Base-by-base conservation (phyloP, 2,888 invertebrate genomes). In the Thymelicus lineola region DNA sequence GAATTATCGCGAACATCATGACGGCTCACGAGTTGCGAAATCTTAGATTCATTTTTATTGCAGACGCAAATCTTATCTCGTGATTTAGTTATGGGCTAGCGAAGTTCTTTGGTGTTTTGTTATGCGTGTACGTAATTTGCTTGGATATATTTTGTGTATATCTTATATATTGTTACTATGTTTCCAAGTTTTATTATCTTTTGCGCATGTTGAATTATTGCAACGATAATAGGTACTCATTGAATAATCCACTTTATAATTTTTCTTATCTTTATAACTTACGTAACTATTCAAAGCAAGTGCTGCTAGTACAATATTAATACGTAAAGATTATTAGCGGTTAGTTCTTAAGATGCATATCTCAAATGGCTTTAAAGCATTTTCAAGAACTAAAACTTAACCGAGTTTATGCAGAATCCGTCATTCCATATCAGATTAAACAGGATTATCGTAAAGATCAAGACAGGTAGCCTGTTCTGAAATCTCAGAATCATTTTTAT, bases 371-470 rank as follows among this genome's bases (percentile, higher is more conserved):
- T 10, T 9, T 48, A 15, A 48, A 15, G 12, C 12, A 48, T 48
- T 48, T 48, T 48, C 48, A 15, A 55, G 28, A 55, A 55, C 10
- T 28, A 55, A 42, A 42, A 66, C 14, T 55, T 6, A n/a, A 15
- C 20, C 35, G n/a, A 46, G 17, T 50, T 45, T 62, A 68, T 68
- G 55, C 68, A 57, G 28, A 62, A 46, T 68, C 53, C 55, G 67
- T 68, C 67, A 67, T 61, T 7, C 15, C 55, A 68, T 55, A 68
- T 68, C 67, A 61, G 66, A 73, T 65, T 59, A 59, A 71, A 72
- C 66, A 60, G 71, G 68, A 72, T 72, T 72, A 76, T 75, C 75
- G 55, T 42, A 66, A 48, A 62, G 73, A 74, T 76, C 74, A 71
- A 72, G 75, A 73, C 71, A 66, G 66, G 63, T 59, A 50, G 70